Evolutionary conservation across 53 echinoderm and acorn worm species (phyloP), one percentile per base, ranked within the genome.

Genomic region (Pentamera pediparva): DNA sequence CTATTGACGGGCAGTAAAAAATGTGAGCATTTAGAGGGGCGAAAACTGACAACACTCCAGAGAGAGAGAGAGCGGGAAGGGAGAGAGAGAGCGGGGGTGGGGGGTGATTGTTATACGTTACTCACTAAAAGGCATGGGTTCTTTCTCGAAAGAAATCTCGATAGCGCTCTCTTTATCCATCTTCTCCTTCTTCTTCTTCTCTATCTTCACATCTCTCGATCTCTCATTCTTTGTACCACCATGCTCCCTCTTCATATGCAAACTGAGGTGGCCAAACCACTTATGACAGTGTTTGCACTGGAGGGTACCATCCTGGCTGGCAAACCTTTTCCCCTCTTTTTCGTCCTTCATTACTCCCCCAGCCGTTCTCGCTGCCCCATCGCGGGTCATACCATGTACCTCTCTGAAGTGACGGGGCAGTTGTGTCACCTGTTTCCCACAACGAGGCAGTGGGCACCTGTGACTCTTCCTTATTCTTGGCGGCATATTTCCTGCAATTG

Each of bases 141-240:
- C 51, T 51, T 51, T 51, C 51, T 51, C 51, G 51, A 51, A 51
- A 20, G 51, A 51, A 51, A 51, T 10, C 51, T 51, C 51, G 51
- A 51, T 5, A 51, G 43, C 43, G 43, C 51, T 51, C 51, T 51
- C 51, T 51, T 51, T 51, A 51, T 51, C 51, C 51, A 51, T 51
- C 24, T 51, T 51, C 51, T 51, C 51, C 4, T 51, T 51, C 51
- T 51, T 24, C 51, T 51, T 51, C 51, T 51, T 51, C 51, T 51
- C 51, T 51, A 51, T 51, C 51, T 51, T 51, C 51, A 51, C 51
- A 24, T 51, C 51, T 3, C 51, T 51, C 51, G 51, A 51, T 51
- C 51, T 51, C 51, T 51, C 51, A 51, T 51, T 51, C 12, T 51
- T 51, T 51, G 51, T 51, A 51, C 51, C 51, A 51, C 51, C 51